phyloP scores from a whole-genome alignment of 2,888 invertebrate species.

The Dasysyrphus tricinctus region DNA sequence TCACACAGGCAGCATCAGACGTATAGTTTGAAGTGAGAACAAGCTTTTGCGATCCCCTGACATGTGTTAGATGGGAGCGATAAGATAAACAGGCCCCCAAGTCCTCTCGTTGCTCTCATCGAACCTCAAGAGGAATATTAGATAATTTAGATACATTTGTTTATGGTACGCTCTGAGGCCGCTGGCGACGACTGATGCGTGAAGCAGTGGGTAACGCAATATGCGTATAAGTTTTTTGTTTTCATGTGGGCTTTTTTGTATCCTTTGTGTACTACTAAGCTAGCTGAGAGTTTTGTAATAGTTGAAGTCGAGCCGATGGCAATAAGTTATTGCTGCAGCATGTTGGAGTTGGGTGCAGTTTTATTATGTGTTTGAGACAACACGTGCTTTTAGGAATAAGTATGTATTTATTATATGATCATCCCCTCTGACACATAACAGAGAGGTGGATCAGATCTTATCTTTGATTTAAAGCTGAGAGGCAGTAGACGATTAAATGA shows the following conservation, averaged over 20 bases:
- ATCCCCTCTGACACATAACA: not conserved
- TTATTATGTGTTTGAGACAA: conserved; percentile 32
- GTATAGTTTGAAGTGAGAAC: conserved; percentile 9
- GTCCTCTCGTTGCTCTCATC: conserved; percentile 14
- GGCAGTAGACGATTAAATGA: conserved; percentile 12
- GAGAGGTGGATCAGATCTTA: conserved; percentile 18
- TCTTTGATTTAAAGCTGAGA: not conserved
- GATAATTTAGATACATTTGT: conserved; percentile 44
- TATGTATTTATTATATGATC: conserved; percentile 26
- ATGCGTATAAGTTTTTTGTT: conserved; percentile 27
- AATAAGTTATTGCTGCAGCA: conserved; percentile 59
- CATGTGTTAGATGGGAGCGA: conserved; percentile 61
- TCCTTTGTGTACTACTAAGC: not conserved
- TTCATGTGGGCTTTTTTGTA: not conserved
- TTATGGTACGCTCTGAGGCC: conserved; percentile 40
- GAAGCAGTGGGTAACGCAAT: conserved; percentile 59
- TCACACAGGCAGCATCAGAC: not conserved
- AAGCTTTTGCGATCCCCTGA: conserved; percentile 31
- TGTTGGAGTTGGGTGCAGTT: conserved; percentile 58
- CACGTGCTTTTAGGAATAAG: conserved; percentile 42
- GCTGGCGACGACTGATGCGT: conserved; percentile 53
- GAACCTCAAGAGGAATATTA: conserved; percentile 45
- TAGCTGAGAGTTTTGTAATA: conserved; percentile 47
- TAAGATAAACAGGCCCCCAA: conserved; percentile 40
- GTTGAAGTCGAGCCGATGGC: not conserved